These are phyloP conservation scores for Daktulosphaira vitifoliae DNA, from an alignment of 1,140 invertebrate species.

Conservation along the genomic window DNA sequence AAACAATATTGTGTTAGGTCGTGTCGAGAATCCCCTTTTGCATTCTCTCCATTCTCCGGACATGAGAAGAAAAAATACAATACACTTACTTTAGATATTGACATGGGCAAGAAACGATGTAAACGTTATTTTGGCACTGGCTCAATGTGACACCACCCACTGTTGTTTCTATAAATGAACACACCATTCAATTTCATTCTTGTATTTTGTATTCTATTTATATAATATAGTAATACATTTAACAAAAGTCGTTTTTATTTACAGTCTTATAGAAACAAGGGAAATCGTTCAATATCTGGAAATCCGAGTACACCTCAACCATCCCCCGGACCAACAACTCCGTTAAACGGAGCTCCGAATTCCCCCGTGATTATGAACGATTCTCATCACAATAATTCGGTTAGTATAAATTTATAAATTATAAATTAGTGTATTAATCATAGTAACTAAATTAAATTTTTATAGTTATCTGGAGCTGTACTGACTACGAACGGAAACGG, in stretches of 20 bases:
- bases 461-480: conserved; percentile 8
- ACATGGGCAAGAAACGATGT: too few species aligned
- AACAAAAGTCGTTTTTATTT: background rate
- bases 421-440: background rate
- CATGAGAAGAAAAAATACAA: too few species aligned
- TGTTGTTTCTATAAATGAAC: conserved; percentile 5
- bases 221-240: background rate
- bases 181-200: background rate
- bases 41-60: too few species aligned
- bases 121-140: conserved; percentile 2
- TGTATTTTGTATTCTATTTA: background rate
- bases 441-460: background rate
- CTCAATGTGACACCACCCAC: background rate
- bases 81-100: too few species aligned
- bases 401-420: background rate
- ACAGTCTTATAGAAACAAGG: conserved; percentile 25
- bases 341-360: conserved; percentile 14
- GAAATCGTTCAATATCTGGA: conserved; percentile 18
- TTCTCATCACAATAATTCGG: conserved; percentile 1
- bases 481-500: conserved; percentile 17
- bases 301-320: conserved; percentile 7
- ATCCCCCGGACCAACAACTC: conserved; percentile 17
- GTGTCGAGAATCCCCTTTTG: too few species aligned
- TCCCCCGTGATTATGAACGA: conserved; percentile 20
- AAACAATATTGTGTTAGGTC: too few species aligned